Evolutionary conservation across 2,797 vertebrate genomes (phyloP).

Genomic region (Gila robusta): DNA sequence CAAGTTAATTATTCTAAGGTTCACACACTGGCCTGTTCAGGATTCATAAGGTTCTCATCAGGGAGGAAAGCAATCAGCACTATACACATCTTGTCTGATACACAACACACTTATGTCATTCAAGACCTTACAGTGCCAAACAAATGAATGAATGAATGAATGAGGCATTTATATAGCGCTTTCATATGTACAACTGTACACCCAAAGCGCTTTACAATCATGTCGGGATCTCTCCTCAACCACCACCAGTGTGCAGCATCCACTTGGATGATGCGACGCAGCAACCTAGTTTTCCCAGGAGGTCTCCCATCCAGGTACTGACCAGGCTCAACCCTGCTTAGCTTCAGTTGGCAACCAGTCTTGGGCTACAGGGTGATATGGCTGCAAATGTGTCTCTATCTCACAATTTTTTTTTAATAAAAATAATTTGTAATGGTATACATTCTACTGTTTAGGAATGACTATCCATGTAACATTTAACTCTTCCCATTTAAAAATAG

Average conservation of each 20-base stretch:
- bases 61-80: conserved; percentile 37
- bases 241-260: no score
- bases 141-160: background rate
- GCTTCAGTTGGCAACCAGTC: no score
- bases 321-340: no score
- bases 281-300: no score
- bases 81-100: conserved; percentile 36
- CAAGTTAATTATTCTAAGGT: conserved; percentile 43
- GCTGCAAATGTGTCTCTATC: background rate
- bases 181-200: no score
- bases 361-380: no score
- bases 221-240: no score
- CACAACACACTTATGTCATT: conserved; percentile 18
- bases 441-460: background rate
- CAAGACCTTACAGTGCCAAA: conserved; percentile 7
- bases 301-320: no score
- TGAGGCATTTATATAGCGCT: no score
- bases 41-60: conserved; percentile 53
- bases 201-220: no score
- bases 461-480: no score
- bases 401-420: background rate
- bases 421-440: background rate
- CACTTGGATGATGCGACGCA: no score
- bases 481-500: background rate
- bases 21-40: conserved; percentile 38